These are phyloP conservation scores for Sussaba pulchella DNA, from an alignment of 2,888 invertebrate species.

Conservation along the genomic window DNA sequence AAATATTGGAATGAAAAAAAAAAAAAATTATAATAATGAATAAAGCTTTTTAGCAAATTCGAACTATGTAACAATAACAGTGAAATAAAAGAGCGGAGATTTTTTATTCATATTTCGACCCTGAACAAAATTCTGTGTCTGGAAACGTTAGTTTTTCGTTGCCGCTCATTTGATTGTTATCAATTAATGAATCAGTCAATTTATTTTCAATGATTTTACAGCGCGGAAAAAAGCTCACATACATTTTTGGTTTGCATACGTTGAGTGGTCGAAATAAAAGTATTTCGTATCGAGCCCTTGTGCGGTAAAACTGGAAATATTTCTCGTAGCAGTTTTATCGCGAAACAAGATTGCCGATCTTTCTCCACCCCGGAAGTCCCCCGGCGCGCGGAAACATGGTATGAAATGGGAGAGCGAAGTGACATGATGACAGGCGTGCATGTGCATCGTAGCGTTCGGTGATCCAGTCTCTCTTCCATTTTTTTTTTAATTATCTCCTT, in stretches of 20 bases:
- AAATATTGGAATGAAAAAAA: constrained; percentile 12
- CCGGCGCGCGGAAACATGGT: constrained; percentile 41
- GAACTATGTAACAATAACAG: background rate
- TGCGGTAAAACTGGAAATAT: background rate
- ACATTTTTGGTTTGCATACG: background rate
- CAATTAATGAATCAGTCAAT: too few species aligned
- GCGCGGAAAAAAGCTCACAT: constrained; percentile 9
- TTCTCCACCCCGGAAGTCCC: constrained; percentile 37
- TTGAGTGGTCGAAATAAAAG: background rate
- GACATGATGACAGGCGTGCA: constrained; percentile 66
- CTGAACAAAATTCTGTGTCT: background rate
- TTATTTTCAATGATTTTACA: background rate
- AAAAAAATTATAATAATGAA: background rate
- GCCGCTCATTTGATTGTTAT: too few species aligned
- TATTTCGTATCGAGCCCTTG: background rate
- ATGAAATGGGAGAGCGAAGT: constrained; percentile 57
- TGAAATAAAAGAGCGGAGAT: background rate
- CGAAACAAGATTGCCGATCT: constrained; percentile 28
- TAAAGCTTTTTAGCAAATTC: too few species aligned
- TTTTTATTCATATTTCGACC: background rate
- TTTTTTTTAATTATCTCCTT: too few species aligned
- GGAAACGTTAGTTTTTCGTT: background rate
- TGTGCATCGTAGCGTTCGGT: constrained; percentile 64
- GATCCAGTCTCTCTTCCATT: constrained; percentile 40
- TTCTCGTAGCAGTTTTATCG: constrained; percentile 40